Base-by-base conservation (phyloP, 2,113 vertebrate genomes). In the Dendropsophus ebraccatus region DNA sequence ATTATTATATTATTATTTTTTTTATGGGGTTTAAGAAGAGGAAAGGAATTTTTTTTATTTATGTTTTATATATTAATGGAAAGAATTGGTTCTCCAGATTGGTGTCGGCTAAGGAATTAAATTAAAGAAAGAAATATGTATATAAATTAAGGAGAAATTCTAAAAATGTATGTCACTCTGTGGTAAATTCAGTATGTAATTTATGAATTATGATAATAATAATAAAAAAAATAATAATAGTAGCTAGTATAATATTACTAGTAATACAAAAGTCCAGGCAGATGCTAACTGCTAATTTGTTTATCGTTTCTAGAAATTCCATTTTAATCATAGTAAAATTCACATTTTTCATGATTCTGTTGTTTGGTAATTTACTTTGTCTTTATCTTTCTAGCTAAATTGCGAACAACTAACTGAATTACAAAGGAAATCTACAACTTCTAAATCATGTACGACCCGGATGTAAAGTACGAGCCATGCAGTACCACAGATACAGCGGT, bases 381-480 rank as follows among this genome's bases (percentile, higher is more conserved):
- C 9, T 54, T 56, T 58, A 17, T 78, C 13, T 79, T 10, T 56
- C 2, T 37, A 79, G 52, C 19, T 79, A 37, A 52, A 79, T 13
- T 56, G 32, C 10, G 13, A 78, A 47, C 6, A 52, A 52, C 3
- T 14, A 11, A 30, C 5, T 28, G 32, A 2, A 56, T 58, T 56
- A 14, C 52, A 21, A 16, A 37, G 32, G 28, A 58, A 37, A 19
- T 6, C 35, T 10, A 56, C 50, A 37, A 17, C 32, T 58, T 58
- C 76, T 45, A n/a, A 56, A 72, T 72, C 35, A 86, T 86, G 84
- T 60, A 72, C 35, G 84, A 86, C 23, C 62, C 76, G 45, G n/a
- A 30, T 72, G 35, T 86, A 45, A 86, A 86, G 67, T 86, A 86
- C 41, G 16, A 86, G 23, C 76, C 84, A 86, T 86, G 84, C 76